Conservation (phyloP, 92 coral and sea anemone species). For the Micromussa lordhowensis region DNA sequence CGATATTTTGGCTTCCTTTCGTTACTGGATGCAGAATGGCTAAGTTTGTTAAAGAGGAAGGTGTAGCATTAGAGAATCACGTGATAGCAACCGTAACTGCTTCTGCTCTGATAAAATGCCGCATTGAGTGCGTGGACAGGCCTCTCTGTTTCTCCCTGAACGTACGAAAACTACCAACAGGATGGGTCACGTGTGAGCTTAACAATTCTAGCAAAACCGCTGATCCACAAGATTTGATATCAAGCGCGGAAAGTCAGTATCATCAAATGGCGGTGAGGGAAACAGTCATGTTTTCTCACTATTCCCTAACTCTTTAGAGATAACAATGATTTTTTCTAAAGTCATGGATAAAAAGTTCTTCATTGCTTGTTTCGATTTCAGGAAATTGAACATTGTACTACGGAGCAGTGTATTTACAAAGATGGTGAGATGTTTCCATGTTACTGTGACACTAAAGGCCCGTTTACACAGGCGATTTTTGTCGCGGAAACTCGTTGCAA, state of each 20-base stretch:
- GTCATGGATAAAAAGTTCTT: too few relatives aligned
- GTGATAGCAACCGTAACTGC: conserved; percentile 16
- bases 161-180: background rate
- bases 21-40: conserved; percentile 8
- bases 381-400: conserved; percentile 12
- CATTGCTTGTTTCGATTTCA: background rate
- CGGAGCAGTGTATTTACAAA: conserved; percentile 15
- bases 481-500: too few relatives aligned
- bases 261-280: background rate
- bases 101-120: background rate
- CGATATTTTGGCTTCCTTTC: background rate
- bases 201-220: conserved; percentile 20
- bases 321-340: too few relatives aligned
- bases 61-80: conserved; percentile 17
- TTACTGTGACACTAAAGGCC: background rate
- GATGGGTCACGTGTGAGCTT: conserved; percentile 21
- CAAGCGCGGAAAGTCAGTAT: background rate
- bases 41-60: background rate
- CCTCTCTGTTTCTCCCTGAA: conserved; percentile 25
- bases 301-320: too few relatives aligned
- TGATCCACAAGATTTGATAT: conserved; percentile 20
- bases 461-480: too few relatives aligned
- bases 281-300: too few relatives aligned
- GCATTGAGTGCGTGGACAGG: background rate
- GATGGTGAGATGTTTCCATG: conserved; percentile 3